A percentile compares a stretch with the other conserved stretches of the same genome.
Evolutionary conservation across 2,113 vertebrate species (phyloP).

Genomic region (Cettia cetti): DNA sequence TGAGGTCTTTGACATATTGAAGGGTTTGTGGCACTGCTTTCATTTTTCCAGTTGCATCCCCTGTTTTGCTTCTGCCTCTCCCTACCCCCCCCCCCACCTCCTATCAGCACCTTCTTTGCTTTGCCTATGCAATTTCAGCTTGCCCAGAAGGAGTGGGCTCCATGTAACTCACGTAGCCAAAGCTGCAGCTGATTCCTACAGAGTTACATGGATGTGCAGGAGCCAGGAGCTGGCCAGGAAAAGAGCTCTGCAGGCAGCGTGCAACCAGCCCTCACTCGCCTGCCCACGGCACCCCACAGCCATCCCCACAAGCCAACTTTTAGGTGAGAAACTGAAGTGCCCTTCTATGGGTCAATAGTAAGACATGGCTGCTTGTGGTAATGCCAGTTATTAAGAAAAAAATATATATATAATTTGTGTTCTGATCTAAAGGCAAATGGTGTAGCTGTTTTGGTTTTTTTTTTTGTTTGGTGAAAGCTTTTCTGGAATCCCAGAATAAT

Average conservation of each 20-base stretch:
- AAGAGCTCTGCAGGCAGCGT: conserved; percentile 20
- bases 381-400: not conserved
- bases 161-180: conserved; percentile 51
- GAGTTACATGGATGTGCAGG: conserved; percentile 58
- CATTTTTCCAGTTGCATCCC: conserved; percentile 62
- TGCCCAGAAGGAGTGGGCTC: conserved; percentile 71
- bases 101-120: conserved; percentile 57
- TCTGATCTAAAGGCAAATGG: not conserved
- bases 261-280: not conserved
- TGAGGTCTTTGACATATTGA: not conserved
- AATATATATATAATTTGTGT: not conserved
- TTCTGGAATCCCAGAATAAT: not conserved
- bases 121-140: not conserved
- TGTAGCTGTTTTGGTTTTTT: not conserved
- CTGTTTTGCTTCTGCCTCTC: conserved; percentile 80
- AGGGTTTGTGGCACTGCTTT: not conserved
- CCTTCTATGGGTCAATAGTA: not conserved
- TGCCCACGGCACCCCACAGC: not conserved
- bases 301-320: not conserved
- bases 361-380: not conserved
- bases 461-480: not conserved
- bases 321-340: not conserved
- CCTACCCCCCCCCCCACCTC: not conserved
- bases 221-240: not conserved
- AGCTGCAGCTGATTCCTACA: not conserved